phyloP scores from a whole-genome alignment of 1,140 invertebrate species.

The Parasteatoda tepidariorum region DNA sequence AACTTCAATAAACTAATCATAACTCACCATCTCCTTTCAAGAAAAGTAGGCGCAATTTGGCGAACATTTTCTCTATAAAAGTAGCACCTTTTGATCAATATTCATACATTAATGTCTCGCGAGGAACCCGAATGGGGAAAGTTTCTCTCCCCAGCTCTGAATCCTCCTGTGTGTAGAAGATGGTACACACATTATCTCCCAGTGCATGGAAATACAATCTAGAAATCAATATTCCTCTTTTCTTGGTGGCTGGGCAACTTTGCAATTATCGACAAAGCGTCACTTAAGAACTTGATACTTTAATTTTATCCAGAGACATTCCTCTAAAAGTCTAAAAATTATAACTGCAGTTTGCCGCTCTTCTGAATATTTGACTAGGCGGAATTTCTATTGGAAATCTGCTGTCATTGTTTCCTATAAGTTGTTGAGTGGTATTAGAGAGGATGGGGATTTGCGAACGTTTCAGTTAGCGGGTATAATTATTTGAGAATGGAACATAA shows the following conservation, averaged over 20 bases:
- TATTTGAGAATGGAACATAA: too few species aligned
- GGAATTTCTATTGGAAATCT: not conserved
- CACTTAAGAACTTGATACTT: constrained; percentile 3
- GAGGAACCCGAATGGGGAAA: not conserved
- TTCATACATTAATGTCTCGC: not conserved
- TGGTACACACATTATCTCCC: not conserved
- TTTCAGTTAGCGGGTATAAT: too few species aligned
- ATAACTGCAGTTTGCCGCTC: not conserved
- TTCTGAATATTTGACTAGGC: not conserved
- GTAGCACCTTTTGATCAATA: not conserved
- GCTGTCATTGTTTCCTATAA: not conserved
- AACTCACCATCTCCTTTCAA: too few species aligned
- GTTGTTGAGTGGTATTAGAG: too few species aligned
- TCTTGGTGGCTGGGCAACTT: not conserved
- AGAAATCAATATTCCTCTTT: not conserved
- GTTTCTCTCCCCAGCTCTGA: not conserved
- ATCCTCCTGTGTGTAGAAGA: not conserved
- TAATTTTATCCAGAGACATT: not conserved
- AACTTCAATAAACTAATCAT: too few species aligned
- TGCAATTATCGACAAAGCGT: constrained; percentile 3
- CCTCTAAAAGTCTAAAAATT: not conserved
- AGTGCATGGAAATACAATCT: not conserved
- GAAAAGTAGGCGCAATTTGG: too few species aligned
- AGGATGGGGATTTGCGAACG: too few species aligned
- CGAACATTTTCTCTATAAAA: too few species aligned